Conservation (phyloP, 1,140 invertebrate species). For the Zaprionus ghesquierei region DNA sequence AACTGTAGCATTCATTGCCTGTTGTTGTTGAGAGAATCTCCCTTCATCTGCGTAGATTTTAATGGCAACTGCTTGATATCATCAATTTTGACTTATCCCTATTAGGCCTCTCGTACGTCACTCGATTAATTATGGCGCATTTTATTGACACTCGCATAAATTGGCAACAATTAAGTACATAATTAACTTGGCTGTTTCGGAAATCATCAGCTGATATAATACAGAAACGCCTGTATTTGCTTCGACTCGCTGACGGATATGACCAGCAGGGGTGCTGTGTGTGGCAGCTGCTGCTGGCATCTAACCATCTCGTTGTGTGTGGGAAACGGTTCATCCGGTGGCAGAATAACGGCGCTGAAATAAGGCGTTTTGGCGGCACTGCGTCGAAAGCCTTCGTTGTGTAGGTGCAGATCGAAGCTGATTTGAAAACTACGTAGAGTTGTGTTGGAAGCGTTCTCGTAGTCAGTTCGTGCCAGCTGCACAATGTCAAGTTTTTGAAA, state of each 20-base stretch:
- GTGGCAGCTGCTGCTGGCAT: constrained; percentile 21
- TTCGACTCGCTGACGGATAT: constrained; percentile 77
- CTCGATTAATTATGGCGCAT: constrained; percentile 12
- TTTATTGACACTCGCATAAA: constrained; percentile 10
- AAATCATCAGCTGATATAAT: constrained; percentile 69
- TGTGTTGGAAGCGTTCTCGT: not conserved
- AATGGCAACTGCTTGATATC: not conserved
- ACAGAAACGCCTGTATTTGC: constrained; percentile 79
- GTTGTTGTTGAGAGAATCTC: not conserved
- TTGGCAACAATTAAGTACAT: constrained; percentile 16
- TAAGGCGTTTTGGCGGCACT: constrained; percentile 56
- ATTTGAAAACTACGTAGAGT: constrained; percentile 27
- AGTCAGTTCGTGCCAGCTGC: constrained; percentile 22
- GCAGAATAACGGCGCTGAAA: constrained; percentile 63
- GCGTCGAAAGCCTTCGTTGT: constrained; percentile 68
- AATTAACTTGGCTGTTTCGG: constrained; percentile 39
- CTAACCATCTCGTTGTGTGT: constrained; percentile 52
- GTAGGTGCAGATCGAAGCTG: constrained; percentile 74
- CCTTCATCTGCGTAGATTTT: not conserved
- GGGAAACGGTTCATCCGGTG: constrained; percentile 52
- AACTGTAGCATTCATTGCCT: no score
- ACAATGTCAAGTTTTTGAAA: constrained; percentile 72
- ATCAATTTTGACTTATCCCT: not conserved
- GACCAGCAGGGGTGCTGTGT: constrained; percentile 58
- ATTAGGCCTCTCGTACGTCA: constrained; percentile 3